Evolutionary conservation across 2,797 vertebrate genomes (phyloP).

Genomic region (Acipenser oxyrinchus): DNA sequence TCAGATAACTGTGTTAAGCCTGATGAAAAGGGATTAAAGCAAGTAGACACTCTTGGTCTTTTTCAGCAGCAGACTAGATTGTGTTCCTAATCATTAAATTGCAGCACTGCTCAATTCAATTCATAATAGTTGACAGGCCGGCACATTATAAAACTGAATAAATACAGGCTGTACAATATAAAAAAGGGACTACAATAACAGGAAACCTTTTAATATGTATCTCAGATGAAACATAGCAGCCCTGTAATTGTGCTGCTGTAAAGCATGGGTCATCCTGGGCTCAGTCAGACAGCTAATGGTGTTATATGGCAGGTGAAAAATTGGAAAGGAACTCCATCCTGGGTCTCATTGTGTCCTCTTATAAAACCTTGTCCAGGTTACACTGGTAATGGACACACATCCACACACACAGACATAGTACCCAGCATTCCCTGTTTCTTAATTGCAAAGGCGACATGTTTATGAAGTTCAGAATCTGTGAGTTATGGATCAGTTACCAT

Average conservation of each 20-base stretch:
- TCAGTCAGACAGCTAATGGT: conserved; percentile 6
- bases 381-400: background rate
- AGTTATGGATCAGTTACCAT: conserved; percentile 15
- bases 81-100: too few species aligned
- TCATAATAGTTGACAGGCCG: too few species aligned
- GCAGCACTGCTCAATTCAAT: too few species aligned
- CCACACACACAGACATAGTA: background rate
- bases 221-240: conserved; percentile 6
- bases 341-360: background rate
- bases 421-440: conserved; percentile 22
- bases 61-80: too few species aligned
- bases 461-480: conserved; percentile 12
- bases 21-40: too few species aligned
- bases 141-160: too few species aligned
- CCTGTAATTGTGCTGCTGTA: conserved; percentile 1
- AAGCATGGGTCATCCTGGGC: conserved; percentile 5
- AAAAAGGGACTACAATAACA: too few species aligned
- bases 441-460: conserved; percentile 11
- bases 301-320: conserved; percentile 3
- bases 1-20: too few species aligned
- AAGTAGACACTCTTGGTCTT: too few species aligned
- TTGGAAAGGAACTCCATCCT: conserved; percentile 2
- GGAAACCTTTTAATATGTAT: background rate
- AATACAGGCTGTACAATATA: too few species aligned
- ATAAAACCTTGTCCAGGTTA: background rate